A percentile compares a stretch with the other conserved stretches of the same genome.
Evolutionary conservation across 1,140 invertebrate species (phyloP).

Genomic region (Calosoma granatense): DNA sequence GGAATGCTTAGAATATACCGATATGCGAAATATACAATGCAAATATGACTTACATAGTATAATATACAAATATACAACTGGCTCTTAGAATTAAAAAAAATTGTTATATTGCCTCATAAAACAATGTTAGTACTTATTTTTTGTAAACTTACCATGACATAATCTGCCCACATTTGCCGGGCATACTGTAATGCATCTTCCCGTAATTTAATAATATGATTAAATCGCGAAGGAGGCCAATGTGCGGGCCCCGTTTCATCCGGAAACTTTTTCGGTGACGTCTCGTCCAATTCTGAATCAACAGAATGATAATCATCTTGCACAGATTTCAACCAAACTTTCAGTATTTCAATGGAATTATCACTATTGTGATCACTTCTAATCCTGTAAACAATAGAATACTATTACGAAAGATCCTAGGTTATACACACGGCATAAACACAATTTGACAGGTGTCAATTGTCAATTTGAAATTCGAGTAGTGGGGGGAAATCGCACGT

Average conservation of each 20-base stretch:
- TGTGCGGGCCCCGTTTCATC: slow-evolving; percentile 60
- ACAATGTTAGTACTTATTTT: no score
- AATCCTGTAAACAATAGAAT: slow-evolving; percentile 51
- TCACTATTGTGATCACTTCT: slow-evolving; percentile 83
- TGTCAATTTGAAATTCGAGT: background rate
- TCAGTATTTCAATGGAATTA: slow-evolving; percentile 58
- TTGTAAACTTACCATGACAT: slow-evolving; percentile 54
- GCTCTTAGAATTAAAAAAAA: no score
- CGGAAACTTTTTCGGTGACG: slow-evolving; percentile 34
- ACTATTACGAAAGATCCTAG: no score
- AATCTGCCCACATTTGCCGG: slow-evolving; percentile 73
- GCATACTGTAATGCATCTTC: slow-evolving; percentile 68
- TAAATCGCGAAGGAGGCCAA: slow-evolving; percentile 68
- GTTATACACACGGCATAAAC: background rate
- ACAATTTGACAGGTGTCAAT: background rate
- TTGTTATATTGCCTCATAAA: no score
- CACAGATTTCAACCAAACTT: slow-evolving; percentile 58
- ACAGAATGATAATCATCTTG: slow-evolving; percentile 61
- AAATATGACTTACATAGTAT: no score
- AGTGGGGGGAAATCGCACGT: background rate
- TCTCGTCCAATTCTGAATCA: slow-evolving; percentile 48
- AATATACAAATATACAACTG: no score
- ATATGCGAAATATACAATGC: no score
- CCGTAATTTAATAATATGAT: slow-evolving; percentile 69
- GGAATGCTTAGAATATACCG: no score